Percentiles rank a stretch among this genome's conserved stretches.
Evolutionary conservation across 2,113 vertebrate species (phyloP).

Genomic region (Catharus bicknelli): DNA sequence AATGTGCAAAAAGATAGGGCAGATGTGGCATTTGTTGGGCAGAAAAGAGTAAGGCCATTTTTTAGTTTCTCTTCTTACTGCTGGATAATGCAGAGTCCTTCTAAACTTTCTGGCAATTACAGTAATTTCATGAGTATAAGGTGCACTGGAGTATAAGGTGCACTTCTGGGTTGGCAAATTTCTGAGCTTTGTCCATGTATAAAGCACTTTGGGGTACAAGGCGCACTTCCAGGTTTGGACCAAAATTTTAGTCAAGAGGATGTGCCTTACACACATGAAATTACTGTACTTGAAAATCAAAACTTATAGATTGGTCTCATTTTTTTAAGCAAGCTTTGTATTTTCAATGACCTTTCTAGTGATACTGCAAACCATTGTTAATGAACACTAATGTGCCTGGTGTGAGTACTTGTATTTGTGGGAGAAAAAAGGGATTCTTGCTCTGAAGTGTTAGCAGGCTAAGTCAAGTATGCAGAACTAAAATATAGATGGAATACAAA

Average conservation of each 20-base stretch:
- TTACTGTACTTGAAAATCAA: background rate
- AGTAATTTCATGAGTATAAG: too few relatives aligned
- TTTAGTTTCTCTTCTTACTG: background rate
- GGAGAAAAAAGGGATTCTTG: background rate
- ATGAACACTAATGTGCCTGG: background rate
- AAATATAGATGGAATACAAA: background rate
- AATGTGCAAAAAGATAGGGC: background rate
- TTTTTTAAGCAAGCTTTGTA: background rate
- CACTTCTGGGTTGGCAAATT: too few relatives aligned
- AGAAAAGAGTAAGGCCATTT: background rate
- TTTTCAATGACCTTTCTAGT: background rate
- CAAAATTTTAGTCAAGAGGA: too few relatives aligned
- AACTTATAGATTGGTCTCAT: background rate
- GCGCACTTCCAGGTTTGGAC: too few relatives aligned
- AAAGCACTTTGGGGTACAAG: too few relatives aligned
- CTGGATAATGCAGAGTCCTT: accelerated
- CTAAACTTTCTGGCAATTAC: background rate
- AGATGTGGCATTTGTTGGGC: background rate
- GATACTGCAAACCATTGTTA: background rate
- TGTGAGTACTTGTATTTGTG: background rate
- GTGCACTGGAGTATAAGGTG: too few relatives aligned
- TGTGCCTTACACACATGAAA: too few relatives aligned
- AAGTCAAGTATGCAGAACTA: background rate
- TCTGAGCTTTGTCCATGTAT: too few relatives aligned
- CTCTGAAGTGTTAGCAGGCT: background rate